A percentile compares a stretch with the other conserved stretches of the same genome.
Conservation (phyloP, 2,113 vertebrate species). For the Orycteropus afer region DNA sequence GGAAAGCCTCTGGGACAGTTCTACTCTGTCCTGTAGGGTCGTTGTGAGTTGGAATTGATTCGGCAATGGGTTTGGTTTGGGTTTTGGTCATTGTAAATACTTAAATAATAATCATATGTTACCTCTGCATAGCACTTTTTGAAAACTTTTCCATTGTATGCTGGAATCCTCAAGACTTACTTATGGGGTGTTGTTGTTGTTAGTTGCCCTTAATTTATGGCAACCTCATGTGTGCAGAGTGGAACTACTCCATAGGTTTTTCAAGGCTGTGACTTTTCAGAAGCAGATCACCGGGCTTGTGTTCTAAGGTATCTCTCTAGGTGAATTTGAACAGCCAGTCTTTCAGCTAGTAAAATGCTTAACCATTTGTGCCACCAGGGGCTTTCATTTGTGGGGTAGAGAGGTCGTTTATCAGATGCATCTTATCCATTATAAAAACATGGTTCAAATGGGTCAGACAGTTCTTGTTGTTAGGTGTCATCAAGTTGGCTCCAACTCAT, state of each 20-base stretch:
- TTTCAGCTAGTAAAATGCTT: neutral
- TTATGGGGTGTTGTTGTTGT: neutral
- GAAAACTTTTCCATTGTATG: neutral
- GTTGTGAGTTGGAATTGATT: no score
- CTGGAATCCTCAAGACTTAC: neutral
- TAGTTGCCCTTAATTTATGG: neutral
- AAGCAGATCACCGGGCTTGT: neutral
- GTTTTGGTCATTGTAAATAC: neutral
- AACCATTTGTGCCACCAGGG: neutral
- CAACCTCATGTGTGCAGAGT: neutral
- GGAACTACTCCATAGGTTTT: neutral
- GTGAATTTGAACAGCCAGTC: neutral
- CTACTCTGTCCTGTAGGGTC: no score
- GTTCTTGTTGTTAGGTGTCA: neutral
- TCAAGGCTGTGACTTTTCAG: neutral
- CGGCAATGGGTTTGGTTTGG: no score
- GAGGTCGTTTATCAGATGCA: neutral
- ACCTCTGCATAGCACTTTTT: neutral
- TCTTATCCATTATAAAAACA: neutral
- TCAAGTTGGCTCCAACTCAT: neutral
- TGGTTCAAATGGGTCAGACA: neutral
- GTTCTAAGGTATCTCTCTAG: neutral
- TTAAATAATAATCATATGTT: neutral
- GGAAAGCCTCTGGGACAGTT: no score
- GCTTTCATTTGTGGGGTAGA: neutral